Base-by-base conservation (phyloP, 2,113 vertebrate genomes). In the Hypocryptadius cinnamomeus region DNA sequence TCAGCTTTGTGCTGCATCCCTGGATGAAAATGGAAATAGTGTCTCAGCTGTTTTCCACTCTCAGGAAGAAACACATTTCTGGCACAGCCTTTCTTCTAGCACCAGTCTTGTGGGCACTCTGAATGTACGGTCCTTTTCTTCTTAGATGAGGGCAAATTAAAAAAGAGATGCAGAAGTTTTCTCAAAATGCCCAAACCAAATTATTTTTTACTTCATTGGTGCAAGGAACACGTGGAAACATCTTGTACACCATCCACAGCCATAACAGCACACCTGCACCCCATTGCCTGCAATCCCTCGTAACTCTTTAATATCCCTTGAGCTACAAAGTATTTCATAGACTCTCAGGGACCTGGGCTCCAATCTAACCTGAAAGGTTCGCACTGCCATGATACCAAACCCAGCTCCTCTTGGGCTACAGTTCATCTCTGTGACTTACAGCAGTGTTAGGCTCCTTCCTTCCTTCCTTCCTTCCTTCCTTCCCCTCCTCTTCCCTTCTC, bases 51-150 rank as follows among this genome's bases (percentile, higher is more conserved):
- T 30, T 79, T 72, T 37, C 12, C 18, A n/a, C 40, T 37, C 23
- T 79, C 3, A 1, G 70, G 42, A 60, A 87, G 56, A 66, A 53
- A 59, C 12, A 48, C 6, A 4, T 33, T 82, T 65, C 59, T 60
- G 18, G 37, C 51, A 66, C n/a, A 66, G 31, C 30, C 59, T 47
- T 83, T 88, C 45, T 72, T 60, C 44, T 30, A 59, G 66, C 16
- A 57, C 28, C 15, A 35, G 30, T 64, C 57, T 40, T 47, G 13
- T 39, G 27, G 12, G 28, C 13, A 35, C 10, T 56, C 19, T 5
- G 8, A 74, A 50, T 3, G 14, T 10, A 47, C 0, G 0, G 31
- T 53, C 8, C 19, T 60, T 39, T 33, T 22, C 60, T 65, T 51
- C 60, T n/a, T 11, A 72, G 50, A 72, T 3, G 5, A 17, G 21